A percentile compares a stretch with the other conserved stretches of the same genome.
Evolutionary conservation across 2,888 invertebrate species (phyloP).

Genomic region (Ennomos quercinarius): DNA sequence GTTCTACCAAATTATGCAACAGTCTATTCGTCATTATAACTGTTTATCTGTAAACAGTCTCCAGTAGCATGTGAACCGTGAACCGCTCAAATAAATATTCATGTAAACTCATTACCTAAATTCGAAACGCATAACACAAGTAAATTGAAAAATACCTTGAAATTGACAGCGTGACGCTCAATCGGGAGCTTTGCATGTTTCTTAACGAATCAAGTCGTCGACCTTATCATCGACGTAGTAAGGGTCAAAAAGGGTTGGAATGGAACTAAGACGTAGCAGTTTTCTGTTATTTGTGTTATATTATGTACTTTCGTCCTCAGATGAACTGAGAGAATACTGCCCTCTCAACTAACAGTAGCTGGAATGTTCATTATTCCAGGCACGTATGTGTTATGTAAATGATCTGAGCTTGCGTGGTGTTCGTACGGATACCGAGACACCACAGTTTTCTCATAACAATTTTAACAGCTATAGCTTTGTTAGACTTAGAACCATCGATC

Average conservation of each 20-base stretch:
- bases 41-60: too few relatives aligned
- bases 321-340: slow-evolving; percentile 26
- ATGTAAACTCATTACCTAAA: slow-evolving; percentile 7
- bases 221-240: background rate
- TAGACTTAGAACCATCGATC: slow-evolving; percentile 48
- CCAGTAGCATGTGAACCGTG: slow-evolving; percentile 13
- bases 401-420: slow-evolving; percentile 57
- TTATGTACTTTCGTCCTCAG: slow-evolving; percentile 10
- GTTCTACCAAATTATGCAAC: background rate
- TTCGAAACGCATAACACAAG: slow-evolving; percentile 11
- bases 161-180: slow-evolving; percentile 9
- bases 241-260: slow-evolving; percentile 1
- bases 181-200: slow-evolving; percentile 3
- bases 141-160: slow-evolving; percentile 17
- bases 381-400: slow-evolving; percentile 71
- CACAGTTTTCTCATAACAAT: slow-evolving; percentile 42
- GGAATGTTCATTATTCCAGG: slow-evolving; percentile 53
- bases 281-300: slow-evolving; percentile 5
- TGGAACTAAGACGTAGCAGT: background rate
- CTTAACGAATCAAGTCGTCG: background rate
- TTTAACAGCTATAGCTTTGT: slow-evolving; percentile 46
- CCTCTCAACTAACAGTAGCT: slow-evolving; percentile 40
- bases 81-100: slow-evolving; percentile 13
- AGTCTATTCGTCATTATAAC: background rate
- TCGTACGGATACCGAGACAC: slow-evolving; percentile 53